phyloP scores from a whole-genome alignment of 2,888 invertebrate species.

The Eulithis testata region DNA sequence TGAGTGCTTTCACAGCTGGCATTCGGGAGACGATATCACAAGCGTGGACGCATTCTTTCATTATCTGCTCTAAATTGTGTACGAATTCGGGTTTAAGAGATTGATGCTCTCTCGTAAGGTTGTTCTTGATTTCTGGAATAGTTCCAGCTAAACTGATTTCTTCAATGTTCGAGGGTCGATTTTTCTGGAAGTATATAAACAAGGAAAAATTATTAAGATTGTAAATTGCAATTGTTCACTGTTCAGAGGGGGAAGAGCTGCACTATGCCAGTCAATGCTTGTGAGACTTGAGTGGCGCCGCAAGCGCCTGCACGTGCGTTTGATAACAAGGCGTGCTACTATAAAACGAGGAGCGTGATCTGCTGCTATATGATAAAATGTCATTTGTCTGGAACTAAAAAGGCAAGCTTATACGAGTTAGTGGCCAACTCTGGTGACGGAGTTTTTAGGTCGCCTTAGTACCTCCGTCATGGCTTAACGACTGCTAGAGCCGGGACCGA shows the following conservation, averaged over 20 bases:
- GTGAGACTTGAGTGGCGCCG: constrained; percentile 15
- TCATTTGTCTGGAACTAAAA: too few relatives aligned
- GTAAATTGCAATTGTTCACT: not conserved
- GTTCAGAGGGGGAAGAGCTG: not conserved
- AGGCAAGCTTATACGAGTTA: too few relatives aligned
- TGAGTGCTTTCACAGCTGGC: constrained; percentile 66
- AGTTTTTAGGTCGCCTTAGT: too few relatives aligned
- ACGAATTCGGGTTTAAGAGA: constrained; percentile 70
- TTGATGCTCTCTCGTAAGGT: constrained; percentile 65
- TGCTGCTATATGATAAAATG: not conserved
- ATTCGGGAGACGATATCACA: constrained; percentile 73
- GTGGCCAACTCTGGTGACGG: too few relatives aligned
- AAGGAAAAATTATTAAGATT: not conserved
- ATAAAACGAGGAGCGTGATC: not conserved
- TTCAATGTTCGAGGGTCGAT: constrained; percentile 68
- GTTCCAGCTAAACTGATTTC: constrained; percentile 79
- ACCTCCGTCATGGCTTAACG: too few relatives aligned
- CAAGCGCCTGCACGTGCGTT: constrained; percentile 11
- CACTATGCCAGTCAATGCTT: too few relatives aligned
- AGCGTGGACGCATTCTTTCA: constrained; percentile 75
- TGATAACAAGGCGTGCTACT: constrained; percentile 3
- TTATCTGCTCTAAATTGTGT: constrained; percentile 73
- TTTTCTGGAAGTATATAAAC: constrained; percentile 61
- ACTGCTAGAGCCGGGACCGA: too few relatives aligned
- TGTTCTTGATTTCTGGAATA: constrained; percentile 75